Evolutionary conservation across 1,140 invertebrate species (phyloP).

Genomic region (Episyrphus balteatus): DNA sequence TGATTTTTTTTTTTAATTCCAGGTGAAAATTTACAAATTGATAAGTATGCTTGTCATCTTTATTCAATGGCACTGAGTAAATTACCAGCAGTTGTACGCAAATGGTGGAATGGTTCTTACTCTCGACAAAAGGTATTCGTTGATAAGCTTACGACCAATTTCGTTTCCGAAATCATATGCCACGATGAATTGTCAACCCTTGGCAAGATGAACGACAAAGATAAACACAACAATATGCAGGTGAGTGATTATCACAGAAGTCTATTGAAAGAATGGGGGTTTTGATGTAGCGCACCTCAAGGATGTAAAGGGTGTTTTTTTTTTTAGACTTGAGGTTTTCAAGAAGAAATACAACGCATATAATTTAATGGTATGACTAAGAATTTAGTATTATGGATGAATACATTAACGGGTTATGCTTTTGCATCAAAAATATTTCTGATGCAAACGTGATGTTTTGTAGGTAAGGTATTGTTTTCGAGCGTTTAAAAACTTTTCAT

Average conservation of each 20-base stretch:
- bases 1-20: conserved; percentile 5
- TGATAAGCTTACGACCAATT: conserved; percentile 62
- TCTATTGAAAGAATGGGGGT: no score
- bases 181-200: conserved; percentile 56
- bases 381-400: no score
- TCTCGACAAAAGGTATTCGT: conserved; percentile 55
- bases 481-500: no score
- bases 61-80: conserved; percentile 51
- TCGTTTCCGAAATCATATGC: conserved; percentile 61
- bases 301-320: no score
- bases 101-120: conserved; percentile 69
- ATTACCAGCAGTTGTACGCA: conserved; percentile 65
- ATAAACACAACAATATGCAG: conserved; percentile 57
- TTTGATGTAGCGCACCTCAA: no score
- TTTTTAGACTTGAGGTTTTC: no score
- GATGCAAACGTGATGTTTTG: no score
- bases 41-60: conserved; percentile 55
- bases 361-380: no score
- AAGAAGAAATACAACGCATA: no score
- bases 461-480: no score
- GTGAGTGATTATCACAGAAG: conserved; percentile 35
- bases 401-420: no score
- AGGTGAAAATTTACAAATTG: conserved; percentile 34
- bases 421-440: no score
- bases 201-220: conserved; percentile 35